Percentiles rank a stretch among this genome's conserved stretches.
Conservation (phyloP, 2,888 invertebrate genomes). For the Lasioglossum leucozonium region DNA sequence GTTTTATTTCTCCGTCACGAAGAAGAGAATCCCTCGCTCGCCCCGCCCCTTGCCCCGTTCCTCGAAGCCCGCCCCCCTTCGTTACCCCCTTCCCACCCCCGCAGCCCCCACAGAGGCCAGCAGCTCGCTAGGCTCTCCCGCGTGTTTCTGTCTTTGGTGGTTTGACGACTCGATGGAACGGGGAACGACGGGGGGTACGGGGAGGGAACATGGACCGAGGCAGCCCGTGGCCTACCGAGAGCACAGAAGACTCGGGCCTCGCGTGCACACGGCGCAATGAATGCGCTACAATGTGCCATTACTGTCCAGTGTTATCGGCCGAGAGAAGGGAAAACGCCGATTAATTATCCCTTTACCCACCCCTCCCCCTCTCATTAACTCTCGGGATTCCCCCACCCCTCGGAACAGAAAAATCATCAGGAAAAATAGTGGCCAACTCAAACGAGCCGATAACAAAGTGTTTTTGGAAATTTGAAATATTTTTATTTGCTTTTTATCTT, state of each 20-base stretch:
- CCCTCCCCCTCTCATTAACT: neutral
- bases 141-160: constrained; percentile 18
- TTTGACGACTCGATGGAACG: constrained; percentile 21
- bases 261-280: constrained; percentile 11
- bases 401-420: neutral
- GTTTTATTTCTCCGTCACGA: constrained; percentile 29
- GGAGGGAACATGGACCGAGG: constrained; percentile 1
- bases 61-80: neutral
- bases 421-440: neutral
- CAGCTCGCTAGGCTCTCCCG: neutral
- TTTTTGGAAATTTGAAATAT: neutral
- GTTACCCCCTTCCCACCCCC: neutral
- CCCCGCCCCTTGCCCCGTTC: neutral
- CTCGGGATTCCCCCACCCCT: neutral
- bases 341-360: neutral
- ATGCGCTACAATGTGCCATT: constrained; percentile 58
- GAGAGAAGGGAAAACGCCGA: constrained; percentile 59
- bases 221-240: constrained; percentile 21
- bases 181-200: constrained; percentile 10
- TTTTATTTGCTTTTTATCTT: too few relatives aligned
- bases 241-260: neutral
- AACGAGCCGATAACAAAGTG: too few relatives aligned
- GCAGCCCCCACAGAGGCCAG: neutral
- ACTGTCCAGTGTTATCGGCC: constrained; percentile 74
- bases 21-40: constrained; percentile 3